Percentiles rank a stretch among this genome's conserved stretches.
Evolutionary conservation across 2,113 vertebrate species (phyloP).

Genomic region (Eonycteris spelaea): DNA sequence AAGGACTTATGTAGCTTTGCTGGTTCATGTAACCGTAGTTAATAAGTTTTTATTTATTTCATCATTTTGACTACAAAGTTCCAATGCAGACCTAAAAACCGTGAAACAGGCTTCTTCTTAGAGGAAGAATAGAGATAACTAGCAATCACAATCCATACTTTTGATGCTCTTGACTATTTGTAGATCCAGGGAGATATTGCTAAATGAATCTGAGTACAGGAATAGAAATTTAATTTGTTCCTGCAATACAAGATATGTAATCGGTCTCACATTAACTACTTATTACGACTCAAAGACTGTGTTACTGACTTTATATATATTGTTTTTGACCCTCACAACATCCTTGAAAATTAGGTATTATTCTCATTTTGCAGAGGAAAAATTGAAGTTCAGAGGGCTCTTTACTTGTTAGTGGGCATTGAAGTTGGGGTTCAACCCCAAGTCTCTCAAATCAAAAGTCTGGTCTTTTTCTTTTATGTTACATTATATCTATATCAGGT

Average conservation of each 20-base stretch:
- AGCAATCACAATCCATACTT: not conserved
- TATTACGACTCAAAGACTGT: not conserved
- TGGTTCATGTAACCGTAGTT: not conserved
- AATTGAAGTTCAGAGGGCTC: not conserved
- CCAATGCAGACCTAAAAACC: not conserved
- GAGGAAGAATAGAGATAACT: not conserved
- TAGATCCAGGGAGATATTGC: not conserved
- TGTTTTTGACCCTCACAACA: not conserved
- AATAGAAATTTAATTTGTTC: not conserved
- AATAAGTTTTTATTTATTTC: not conserved
- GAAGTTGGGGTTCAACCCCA: not conserved
- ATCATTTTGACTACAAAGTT: not conserved
- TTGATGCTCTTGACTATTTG: not conserved
- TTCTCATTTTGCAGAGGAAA: not conserved
- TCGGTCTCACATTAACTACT: not conserved
- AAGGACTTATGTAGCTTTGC: not conserved
- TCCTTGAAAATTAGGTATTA: not conserved
- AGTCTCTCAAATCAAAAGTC: not conserved
- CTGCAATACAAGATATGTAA: not conserved
- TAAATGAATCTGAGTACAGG: not conserved
- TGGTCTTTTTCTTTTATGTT: not conserved
- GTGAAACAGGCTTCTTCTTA: not conserved
- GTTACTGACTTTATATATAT: not conserved
- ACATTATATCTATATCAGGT: not conserved
- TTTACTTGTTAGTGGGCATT: not conserved